These are phyloP conservation scores for Patella caerulea DNA, from an alignment of 2,888 invertebrate species.

Conservation along the genomic window DNA sequence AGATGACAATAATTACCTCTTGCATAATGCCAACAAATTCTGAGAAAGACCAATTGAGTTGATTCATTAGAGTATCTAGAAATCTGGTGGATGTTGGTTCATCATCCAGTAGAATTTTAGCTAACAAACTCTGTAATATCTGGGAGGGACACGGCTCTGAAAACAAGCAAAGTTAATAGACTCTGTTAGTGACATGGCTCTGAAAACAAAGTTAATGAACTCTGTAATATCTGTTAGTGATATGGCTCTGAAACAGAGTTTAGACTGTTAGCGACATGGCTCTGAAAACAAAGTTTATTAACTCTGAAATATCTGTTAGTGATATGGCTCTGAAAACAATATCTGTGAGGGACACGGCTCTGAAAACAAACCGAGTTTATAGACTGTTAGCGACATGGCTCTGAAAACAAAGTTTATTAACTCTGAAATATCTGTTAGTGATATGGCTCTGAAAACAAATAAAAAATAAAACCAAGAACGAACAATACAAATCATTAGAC, in stretches of 20 bases:
- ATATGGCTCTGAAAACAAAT: no score
- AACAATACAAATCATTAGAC: no score
- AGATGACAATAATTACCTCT: constrained; percentile 72
- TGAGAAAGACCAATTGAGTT: constrained; percentile 90
- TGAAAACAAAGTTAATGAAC: constrained; percentile 66
- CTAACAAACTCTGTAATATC: constrained; percentile 79
- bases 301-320: no score
- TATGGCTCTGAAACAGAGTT: constrained; percentile 3
- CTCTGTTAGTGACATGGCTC: not conserved
- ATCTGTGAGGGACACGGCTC: not conserved
- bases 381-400: no score
- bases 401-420: no score
- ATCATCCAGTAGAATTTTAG: constrained; percentile 77
- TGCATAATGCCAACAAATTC: constrained; percentile 89
- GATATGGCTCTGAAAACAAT: no score
- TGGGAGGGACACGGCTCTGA: constrained; percentile 81
- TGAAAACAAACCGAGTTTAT: constrained; percentile 20
- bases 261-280: not conserved
- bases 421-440: no score
- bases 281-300: constrained; percentile 66
- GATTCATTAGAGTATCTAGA: constrained; percentile 84
- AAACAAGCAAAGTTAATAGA: constrained; percentile 38
- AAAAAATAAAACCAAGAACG: no score
- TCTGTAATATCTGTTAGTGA: no score
- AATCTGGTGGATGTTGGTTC: constrained; percentile 80